Evolutionary conservation across 2,113 vertebrate species (phyloP).

Genomic region (Pelodiscus sinensis): DNA sequence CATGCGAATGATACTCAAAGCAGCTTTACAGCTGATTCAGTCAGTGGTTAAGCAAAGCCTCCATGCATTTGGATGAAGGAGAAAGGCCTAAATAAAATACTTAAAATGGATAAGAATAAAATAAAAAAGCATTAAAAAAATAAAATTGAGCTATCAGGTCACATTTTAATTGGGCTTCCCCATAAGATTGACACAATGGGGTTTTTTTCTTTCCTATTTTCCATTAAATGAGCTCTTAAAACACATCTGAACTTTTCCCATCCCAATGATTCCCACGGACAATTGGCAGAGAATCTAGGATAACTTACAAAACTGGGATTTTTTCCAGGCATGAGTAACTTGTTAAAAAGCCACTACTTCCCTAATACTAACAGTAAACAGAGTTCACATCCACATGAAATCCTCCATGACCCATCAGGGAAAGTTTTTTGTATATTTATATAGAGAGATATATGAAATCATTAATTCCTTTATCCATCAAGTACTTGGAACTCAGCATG

Average conservation of each 20-base stretch:
- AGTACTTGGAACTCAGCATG: slow-evolving; percentile 82
- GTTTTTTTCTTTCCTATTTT: slow-evolving; percentile 73
- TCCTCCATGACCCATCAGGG: slow-evolving; percentile 80
- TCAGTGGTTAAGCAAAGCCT: slow-evolving; percentile 3
- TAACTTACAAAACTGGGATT: slow-evolving; percentile 94
- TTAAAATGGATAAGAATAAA: slow-evolving; percentile 51
- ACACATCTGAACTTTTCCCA: slow-evolving; percentile 95
- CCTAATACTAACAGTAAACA: slow-evolving; percentile 92
- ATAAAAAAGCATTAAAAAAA: slow-evolving; percentile 1
- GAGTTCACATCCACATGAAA: slow-evolving; percentile 87
- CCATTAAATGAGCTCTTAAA: slow-evolving; percentile 88
- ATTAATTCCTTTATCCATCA: slow-evolving; percentile 80
- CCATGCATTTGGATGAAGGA: neutral
- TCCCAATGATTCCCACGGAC: slow-evolving; percentile 96
- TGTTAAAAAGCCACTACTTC: slow-evolving; percentile 98
- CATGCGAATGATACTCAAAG: fast-evolving
- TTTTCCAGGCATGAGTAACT: slow-evolving; percentile 95
- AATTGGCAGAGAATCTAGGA: slow-evolving; percentile 93
- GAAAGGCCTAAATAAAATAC: slow-evolving; percentile 44
- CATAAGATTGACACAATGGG: slow-evolving; percentile 68
- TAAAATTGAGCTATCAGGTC: slow-evolving; percentile 59
- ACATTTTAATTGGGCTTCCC: slow-evolving; percentile 74
- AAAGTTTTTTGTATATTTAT: slow-evolving; percentile 79
- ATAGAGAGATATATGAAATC: slow-evolving; percentile 75
- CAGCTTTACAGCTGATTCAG: neutral